phyloP scores from a whole-genome alignment of 2,888 invertebrate species.

The Parnassius glacialis region DNA sequence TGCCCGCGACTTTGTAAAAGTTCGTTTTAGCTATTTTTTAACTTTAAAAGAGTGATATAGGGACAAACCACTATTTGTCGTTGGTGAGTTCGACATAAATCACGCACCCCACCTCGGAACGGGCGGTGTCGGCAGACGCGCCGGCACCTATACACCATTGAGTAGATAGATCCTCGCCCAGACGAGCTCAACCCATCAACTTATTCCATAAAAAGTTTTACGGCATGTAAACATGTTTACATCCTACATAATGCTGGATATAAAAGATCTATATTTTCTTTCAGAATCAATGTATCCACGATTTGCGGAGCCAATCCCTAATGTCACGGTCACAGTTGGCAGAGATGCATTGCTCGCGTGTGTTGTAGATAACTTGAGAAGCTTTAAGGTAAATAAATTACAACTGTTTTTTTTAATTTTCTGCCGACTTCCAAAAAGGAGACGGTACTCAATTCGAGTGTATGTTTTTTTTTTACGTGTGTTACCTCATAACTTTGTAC shows the following conservation, averaged over 20 bases:
- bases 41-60: conserved; percentile 67
- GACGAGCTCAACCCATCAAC: conserved; percentile 29
- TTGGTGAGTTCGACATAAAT: conserved; percentile 67
- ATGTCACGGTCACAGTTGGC: conserved; percentile 93
- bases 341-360: conserved; percentile 93
- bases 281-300: conserved; percentile 87
- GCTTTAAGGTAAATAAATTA: conserved; percentile 85
- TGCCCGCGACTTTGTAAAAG: conserved; percentile 18
- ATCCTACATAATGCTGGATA: too few relatives aligned
- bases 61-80: conserved; percentile 78
- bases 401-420: too few relatives aligned
- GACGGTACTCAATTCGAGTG: too few relatives aligned
- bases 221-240: conserved; percentile 61
- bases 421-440: too few relatives aligned
- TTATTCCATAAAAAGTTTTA: conserved; percentile 50
- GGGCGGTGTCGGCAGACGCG: conserved; percentile 36
- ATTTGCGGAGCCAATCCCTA: conserved; percentile 93
- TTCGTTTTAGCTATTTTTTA: conserved; percentile 48
- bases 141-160: conserved; percentile 42
- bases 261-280: too few relatives aligned
- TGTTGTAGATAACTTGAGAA: conserved; percentile 92
- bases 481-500: too few relatives aligned
- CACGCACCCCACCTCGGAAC: conserved; percentile 54
- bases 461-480: too few relatives aligned
- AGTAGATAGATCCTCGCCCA: conserved; percentile 34